phyloP scores from a whole-genome alignment of 1,140 invertebrate species.

The Listronotus bonariensis region DNA sequence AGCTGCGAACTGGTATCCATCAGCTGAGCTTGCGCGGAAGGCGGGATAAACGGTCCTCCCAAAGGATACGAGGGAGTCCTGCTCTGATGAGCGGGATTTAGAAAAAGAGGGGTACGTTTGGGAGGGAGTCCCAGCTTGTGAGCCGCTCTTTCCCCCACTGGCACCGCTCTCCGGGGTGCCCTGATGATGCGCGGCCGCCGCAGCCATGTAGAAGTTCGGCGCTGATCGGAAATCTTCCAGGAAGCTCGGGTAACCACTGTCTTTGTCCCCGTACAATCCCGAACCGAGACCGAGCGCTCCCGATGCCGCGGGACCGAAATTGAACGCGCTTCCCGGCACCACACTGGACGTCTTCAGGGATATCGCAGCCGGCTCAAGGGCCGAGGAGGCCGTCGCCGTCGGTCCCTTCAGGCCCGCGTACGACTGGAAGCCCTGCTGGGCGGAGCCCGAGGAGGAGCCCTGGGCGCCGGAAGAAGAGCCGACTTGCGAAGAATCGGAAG shows the following conservation, averaged over 20 bases:
- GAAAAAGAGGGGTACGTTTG: constrained; percentile 17
- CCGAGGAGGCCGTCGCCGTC: constrained; percentile 33
- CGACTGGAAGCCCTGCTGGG: constrained; percentile 60
- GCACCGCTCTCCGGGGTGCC: constrained; percentile 37
- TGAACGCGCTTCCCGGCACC: constrained; percentile 71
- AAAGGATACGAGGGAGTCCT: constrained; percentile 60
- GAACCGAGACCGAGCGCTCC: constrained; percentile 56
- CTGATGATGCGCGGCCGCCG: constrained; percentile 53
- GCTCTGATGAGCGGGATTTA: constrained; percentile 38
- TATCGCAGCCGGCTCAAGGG: constrained; percentile 61
- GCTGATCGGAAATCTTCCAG: constrained; percentile 66
- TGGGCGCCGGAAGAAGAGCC: neutral
- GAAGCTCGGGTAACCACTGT: constrained; percentile 61
- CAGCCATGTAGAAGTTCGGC: constrained; percentile 62
- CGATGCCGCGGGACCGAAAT: constrained; percentile 61
- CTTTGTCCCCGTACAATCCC: constrained; percentile 58
- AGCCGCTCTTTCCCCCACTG: neutral
- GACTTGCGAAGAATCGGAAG: constrained; percentile 23
- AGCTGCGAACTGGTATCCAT: constrained; percentile 64
- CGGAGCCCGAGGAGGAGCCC: constrained; percentile 5
- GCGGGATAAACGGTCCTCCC: constrained; percentile 41
- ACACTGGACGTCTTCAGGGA: constrained; percentile 64
- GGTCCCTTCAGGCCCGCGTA: constrained; percentile 58
- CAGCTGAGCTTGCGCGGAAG: too few species aligned
- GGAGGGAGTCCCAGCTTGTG: too few species aligned